Conservation (phyloP, 2,888 invertebrate genomes). For the Cheilosia scutellata region DNA sequence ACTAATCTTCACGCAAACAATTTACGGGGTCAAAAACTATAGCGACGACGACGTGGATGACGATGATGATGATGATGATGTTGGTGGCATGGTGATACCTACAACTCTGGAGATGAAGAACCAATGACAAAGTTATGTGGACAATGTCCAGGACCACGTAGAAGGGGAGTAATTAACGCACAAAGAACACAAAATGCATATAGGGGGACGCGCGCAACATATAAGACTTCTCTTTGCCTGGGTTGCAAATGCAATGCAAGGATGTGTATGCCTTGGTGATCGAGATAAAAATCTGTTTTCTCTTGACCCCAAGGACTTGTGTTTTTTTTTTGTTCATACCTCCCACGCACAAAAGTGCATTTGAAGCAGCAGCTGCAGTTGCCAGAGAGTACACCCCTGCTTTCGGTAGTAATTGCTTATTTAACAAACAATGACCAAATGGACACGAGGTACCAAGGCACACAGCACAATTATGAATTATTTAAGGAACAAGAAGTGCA, state of each 20-base stretch:
- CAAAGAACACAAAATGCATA: neutral
- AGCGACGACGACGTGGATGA: neutral
- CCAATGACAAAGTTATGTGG: slow-evolving; percentile 23
- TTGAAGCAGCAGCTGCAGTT: slow-evolving; percentile 19
- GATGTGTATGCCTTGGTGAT: slow-evolving; percentile 11
- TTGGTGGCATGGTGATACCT: neutral
- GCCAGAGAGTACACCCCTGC: slow-evolving; percentile 10
- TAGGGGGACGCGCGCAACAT: neutral
- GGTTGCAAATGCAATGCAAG: neutral
- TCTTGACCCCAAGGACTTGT: slow-evolving; percentile 36
- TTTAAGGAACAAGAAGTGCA: slow-evolving; percentile 23
- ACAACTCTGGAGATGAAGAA: neutral
- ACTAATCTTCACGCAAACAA: slow-evolving; percentile 68
- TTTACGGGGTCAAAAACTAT: slow-evolving; percentile 57
- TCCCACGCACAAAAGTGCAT: slow-evolving; percentile 9
- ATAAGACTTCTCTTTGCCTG: neutral
- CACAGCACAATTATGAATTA: slow-evolving; percentile 47
- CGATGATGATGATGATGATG: neutral
- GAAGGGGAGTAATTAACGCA: slow-evolving; percentile 37
- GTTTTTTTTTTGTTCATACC: slow-evolving; percentile 11
- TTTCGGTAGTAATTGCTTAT: slow-evolving; percentile 55
- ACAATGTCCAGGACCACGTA: slow-evolving; percentile 19
- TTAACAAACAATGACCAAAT: slow-evolving; percentile 60
- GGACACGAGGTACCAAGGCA: slow-evolving; percentile 26
- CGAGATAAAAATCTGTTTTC: slow-evolving; percentile 39